Percentiles rank a stretch among this genome's conserved stretches.
These are phyloP conservation scores for Kryptolebias marmoratus DNA, from an alignment of 2,113 vertebrate species.

Conservation along the genomic window DNA sequence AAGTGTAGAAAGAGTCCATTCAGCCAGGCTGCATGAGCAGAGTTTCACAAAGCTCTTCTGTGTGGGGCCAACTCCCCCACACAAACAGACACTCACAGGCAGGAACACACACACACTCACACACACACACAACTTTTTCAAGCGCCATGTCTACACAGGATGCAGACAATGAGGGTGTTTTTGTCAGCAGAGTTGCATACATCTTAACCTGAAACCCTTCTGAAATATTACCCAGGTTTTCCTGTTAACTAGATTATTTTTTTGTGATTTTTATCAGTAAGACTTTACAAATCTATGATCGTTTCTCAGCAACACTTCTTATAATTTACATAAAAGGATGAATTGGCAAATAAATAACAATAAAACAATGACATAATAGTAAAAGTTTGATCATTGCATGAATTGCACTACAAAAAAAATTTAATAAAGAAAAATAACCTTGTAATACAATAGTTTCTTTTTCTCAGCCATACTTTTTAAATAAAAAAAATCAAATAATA, in stretches of 20 bases:
- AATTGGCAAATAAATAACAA: too few relatives aligned
- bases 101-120: slow-evolving; percentile 39
- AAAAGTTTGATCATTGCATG: too few relatives aligned
- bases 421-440: too few relatives aligned
- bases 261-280: not conserved
- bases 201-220: slow-evolving; percentile 57
- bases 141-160: slow-evolving; percentile 58
- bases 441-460: too few relatives aligned
- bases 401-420: too few relatives aligned
- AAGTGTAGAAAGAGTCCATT: slow-evolving; percentile 84
- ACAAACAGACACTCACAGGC: slow-evolving; percentile 6
- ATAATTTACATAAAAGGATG: too few relatives aligned
- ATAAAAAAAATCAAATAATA: too few relatives aligned
- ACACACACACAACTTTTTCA: slow-evolving; percentile 47
- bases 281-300: too few relatives aligned
- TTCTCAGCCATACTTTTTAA: too few relatives aligned
- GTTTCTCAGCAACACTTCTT: too few relatives aligned
- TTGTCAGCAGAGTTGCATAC: slow-evolving; percentile 55
- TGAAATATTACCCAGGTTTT: slow-evolving; percentile 4
- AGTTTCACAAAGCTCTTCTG: slow-evolving; percentile 82
- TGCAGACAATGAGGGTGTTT: slow-evolving; percentile 62
- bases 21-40: slow-evolving; percentile 70
- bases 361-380: too few relatives aligned
- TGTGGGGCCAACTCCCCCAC: slow-evolving; percentile 66
- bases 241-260: not conserved